Evolutionary conservation across 2,113 vertebrate genomes (phyloP).

Genomic region (Pollimyrus isidori): DNA sequence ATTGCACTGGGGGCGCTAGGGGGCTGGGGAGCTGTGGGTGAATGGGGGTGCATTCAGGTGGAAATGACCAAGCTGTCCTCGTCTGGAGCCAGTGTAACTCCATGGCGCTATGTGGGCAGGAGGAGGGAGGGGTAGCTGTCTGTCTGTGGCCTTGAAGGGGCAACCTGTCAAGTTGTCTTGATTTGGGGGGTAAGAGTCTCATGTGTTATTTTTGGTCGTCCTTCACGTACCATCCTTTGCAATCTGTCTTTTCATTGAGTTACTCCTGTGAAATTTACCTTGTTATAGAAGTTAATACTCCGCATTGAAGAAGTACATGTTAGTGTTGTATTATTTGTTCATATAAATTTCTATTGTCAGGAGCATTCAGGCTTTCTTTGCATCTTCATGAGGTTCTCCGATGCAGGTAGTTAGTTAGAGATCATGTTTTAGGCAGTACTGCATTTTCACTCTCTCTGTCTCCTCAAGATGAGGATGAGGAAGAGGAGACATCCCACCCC

Average conservation of each 20-base stretch:
- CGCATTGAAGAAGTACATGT: no score
- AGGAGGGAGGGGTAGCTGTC: constrained; percentile 81
- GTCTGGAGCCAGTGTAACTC: constrained; percentile 83
- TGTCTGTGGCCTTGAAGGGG: constrained; percentile 67
- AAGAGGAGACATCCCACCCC: constrained; percentile 75
- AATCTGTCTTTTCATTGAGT: neutral
- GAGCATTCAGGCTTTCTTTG: neutral
- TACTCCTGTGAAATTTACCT: neutral
- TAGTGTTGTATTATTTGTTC: neutral
- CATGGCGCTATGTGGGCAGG: constrained; percentile 81
- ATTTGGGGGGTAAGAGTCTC: no score
- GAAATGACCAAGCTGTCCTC: constrained; percentile 98
- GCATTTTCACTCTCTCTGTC: neutral
- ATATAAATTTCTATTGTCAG: neutral
- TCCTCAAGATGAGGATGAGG: constrained; percentile 79
- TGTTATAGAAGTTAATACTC: neutral
- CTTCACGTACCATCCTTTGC: neutral
- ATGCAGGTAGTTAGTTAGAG: neutral
- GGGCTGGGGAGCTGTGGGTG: no score
- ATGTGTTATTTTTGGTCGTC: constrained; percentile 52
- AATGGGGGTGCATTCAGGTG: constrained; percentile 1
- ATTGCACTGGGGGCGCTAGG: no score
- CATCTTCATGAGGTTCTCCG: neutral
- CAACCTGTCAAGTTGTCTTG: constrained; percentile 59
- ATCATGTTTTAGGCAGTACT: neutral